A percentile compares a stretch with the other conserved stretches of the same genome.
Evolutionary conservation across 2,113 vertebrate species (phyloP).

Genomic region (Erinaceus europaeus): DNA sequence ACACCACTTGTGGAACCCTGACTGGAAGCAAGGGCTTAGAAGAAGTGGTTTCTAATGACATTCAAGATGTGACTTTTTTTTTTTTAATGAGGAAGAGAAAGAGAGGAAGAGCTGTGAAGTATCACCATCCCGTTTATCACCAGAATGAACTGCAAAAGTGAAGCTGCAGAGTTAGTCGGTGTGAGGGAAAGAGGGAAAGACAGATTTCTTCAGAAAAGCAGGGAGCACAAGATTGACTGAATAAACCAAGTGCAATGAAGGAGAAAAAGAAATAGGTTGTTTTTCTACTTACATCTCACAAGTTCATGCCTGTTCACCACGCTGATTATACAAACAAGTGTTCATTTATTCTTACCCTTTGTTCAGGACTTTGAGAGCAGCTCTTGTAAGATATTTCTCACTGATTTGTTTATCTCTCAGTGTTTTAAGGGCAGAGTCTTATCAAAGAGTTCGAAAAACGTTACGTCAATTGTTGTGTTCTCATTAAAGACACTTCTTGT

Average conservation of each 20-base stretch:
- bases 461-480: not conserved
- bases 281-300: not conserved
- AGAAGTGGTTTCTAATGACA: not conserved
- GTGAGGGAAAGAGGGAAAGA: not conserved
- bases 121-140: not conserved
- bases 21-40: not conserved
- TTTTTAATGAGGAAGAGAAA: not conserved
- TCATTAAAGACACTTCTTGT: slow-evolving; percentile 14
- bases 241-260: not conserved
- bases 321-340: not conserved
- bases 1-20: not conserved
- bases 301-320: not conserved
- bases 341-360: not conserved
- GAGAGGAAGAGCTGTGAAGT: not conserved
- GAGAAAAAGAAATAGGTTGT: not conserved
- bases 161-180: not conserved
- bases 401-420: not conserved
- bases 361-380: not conserved
- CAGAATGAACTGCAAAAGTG: not conserved
- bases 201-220: slow-evolving; percentile 20
- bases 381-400: not conserved
- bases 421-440: slow-evolving; percentile 2
- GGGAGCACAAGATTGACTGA: not conserved
- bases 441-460: slow-evolving; percentile 4
- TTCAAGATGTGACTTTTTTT: not conserved